Evolutionary conservation across 2,888 invertebrate genomes (phyloP), one percentile per base, ranked within the genome.

Genomic region (Augochlorella aurata): DNA sequence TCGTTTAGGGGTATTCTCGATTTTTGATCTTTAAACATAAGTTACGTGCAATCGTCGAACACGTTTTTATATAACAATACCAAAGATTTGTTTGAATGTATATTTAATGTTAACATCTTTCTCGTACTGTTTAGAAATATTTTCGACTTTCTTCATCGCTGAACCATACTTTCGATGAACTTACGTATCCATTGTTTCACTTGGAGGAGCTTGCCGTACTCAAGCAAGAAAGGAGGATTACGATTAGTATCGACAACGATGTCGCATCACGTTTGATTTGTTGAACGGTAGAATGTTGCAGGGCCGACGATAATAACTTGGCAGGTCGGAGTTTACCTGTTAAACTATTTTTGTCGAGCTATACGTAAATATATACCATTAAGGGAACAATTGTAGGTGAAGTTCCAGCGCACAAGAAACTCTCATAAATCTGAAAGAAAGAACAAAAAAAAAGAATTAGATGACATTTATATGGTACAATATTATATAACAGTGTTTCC

Each of bases 301-400:
- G 65, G 58, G n/a, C n/a, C n/a, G 65, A 65, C 44, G 44, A 44
- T n/a, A 65, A 65, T 44, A 65, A 44, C 44, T 65, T 65, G 65
- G 44, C 65, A 65, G 65, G 63, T 63, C 63, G 63, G 38, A 63
- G 9, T 65, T 65, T n/a, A 5, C 44, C 65, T 44, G 65, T 18
- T n/a, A 7, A 44, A 65, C 44, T 65, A 44, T 65, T 65, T 44
- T 65, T 65, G 65, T 65, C 65, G 65, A 44, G 65, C 44, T 65
- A 44, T 44, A 65, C 65, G 52, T 66, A 74, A 81, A 50, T 71
- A 81, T 69, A 67, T 75, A 81, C 75, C 52, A 50, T 66, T 81
- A 81, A 81, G 81, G 81, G 81, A 81, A 81, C 81, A 81, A 81
- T 81, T 81, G 70, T 81, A 81, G 75, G 81, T 71, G 52, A 81